These are phyloP conservation scores for Harpagifer antarcticus DNA, from an alignment of 2,797 vertebrate genomes.

Conservation along the genomic window DNA sequence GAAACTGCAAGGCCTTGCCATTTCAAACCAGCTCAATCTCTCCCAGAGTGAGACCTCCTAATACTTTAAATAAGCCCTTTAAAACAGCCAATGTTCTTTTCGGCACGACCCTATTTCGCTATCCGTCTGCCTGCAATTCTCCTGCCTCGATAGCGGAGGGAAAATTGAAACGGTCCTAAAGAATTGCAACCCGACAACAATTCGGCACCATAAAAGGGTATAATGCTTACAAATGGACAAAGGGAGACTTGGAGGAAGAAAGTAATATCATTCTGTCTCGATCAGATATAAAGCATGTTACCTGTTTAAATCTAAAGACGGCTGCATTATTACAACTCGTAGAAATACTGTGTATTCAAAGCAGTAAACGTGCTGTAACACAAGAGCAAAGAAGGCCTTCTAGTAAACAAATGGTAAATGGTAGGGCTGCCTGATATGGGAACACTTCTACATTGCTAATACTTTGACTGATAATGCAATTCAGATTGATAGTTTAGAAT, in stretches of 20 bases:
- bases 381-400: neutral
- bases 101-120: slow-evolving; percentile 63
- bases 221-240: slow-evolving; percentile 64
- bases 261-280: slow-evolving; percentile 45
- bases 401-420: neutral
- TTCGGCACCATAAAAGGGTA: slow-evolving; percentile 55
- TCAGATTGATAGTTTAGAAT: no score
- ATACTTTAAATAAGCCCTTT: slow-evolving; percentile 80
- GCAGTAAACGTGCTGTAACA: neutral
- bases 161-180: slow-evolving; percentile 74
- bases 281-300: slow-evolving; percentile 44
- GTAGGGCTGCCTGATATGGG: no score
- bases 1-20: slow-evolving; percentile 73
- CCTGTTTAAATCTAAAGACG: neutral
- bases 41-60: slow-evolving; percentile 70
- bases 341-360: neutral
- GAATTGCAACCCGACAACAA: slow-evolving; percentile 69
- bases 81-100: slow-evolving; percentile 81
- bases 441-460: no score
- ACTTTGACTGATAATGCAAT: no score
- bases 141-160: slow-evolving; percentile 53
- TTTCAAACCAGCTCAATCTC: slow-evolving; percentile 74
- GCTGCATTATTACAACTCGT: neutral
- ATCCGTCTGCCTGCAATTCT: slow-evolving; percentile 65
- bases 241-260: slow-evolving; percentile 13